Conservation (phyloP, 2,113 vertebrate genomes). For the Oncorhynchus keta region DNA sequence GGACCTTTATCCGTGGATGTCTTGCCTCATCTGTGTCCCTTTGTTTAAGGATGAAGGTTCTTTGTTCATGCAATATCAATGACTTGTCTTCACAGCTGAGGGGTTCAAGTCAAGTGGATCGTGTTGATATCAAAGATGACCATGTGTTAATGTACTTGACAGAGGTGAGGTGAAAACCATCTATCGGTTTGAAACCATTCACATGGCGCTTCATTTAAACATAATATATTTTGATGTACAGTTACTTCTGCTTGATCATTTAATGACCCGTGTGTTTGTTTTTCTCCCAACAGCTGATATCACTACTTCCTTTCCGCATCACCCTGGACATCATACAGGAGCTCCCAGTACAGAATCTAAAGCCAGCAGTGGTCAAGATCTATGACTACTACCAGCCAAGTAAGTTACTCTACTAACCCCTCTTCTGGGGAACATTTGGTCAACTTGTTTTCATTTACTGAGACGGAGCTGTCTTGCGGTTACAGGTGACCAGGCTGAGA, state of each 20-base stretch:
- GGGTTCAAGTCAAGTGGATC: constrained; percentile 35
- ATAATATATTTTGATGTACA: too few species aligned
- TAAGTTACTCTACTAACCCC: constrained; percentile 47
- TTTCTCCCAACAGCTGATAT: background rate
- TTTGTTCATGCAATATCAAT: background rate
- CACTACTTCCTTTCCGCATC: constrained; percentile 13
- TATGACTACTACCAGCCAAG: constrained; percentile 88
- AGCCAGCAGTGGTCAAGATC: constrained; percentile 76
- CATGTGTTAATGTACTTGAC: constrained; percentile 59
- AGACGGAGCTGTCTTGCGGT: constrained; percentile 7
- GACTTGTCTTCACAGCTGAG: constrained; percentile 44
- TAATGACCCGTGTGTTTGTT: background rate
- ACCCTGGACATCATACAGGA: constrained; percentile 68
- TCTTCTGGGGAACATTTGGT: background rate
- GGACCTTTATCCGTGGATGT: background rate
- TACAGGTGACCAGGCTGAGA: too few species aligned
- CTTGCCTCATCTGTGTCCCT: background rate
- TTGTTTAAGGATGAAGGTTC: background rate
- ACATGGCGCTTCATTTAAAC: background rate
- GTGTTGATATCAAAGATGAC: constrained; percentile 57
- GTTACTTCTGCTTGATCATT: too few species aligned
- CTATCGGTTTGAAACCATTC: too few species aligned
- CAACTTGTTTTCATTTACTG: constrained; percentile 13
- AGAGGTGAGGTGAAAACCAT: constrained; percentile 46
- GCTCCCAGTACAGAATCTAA: constrained; percentile 71